Evolutionary conservation across 2,797 vertebrate genomes (phyloP).

Genomic region (Labeo calbasu): DNA sequence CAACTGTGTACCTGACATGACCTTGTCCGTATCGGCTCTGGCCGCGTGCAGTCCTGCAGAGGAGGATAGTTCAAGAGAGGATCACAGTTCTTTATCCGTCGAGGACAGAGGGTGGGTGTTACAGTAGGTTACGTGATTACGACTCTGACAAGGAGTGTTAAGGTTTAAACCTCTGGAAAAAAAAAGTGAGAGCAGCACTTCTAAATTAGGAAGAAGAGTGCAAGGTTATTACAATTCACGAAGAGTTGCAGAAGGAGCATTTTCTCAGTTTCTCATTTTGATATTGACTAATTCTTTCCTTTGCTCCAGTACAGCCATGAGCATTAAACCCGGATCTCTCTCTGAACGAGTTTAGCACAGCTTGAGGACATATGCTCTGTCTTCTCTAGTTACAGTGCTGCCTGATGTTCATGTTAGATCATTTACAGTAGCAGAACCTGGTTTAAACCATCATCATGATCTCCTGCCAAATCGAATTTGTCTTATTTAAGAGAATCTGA

Average conservation of each 20-base stretch:
- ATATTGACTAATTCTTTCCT: background rate
- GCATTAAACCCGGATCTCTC: conserved; percentile 8
- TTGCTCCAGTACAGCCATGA: background rate
- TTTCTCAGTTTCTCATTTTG: conserved; percentile 8
- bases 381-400: conserved; percentile 21
- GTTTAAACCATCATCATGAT: conserved; percentile 24
- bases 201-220: background rate
- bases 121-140: background rate
- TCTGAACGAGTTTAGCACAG: background rate
- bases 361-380: conserved; percentile 24
- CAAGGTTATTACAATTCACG: background rate
- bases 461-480: conserved; percentile 49
- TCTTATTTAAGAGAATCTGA: conserved; percentile 40
- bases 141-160: background rate
- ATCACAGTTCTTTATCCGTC: background rate
- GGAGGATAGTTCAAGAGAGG: background rate
- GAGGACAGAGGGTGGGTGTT: conserved; percentile 10
- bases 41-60: background rate
- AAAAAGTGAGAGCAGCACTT: background rate
- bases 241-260: background rate
- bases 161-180: background rate
- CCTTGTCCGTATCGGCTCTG: conserved; percentile 37
- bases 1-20: conserved; percentile 38
- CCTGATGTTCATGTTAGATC: conserved; percentile 27
- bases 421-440: conserved; percentile 33